A percentile compares a stretch with the other conserved stretches of the same genome.
phyloP scores from a whole-genome alignment of 2,888 invertebrate species.

The Lottia scabra region DNA sequence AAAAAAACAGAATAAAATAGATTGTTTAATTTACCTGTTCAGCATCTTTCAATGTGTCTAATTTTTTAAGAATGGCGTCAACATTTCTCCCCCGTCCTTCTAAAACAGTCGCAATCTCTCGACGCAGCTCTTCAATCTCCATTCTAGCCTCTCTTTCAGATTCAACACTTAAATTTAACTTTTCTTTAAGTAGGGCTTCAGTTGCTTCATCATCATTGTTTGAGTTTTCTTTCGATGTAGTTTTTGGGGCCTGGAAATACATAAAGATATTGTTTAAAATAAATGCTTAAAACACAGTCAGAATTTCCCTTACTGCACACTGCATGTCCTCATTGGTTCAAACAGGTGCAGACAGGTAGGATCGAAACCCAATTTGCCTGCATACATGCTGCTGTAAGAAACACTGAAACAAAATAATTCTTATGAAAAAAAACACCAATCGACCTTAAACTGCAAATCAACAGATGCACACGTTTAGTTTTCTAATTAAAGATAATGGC shows the following conservation, averaged over 20 bases:
- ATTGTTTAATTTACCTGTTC: slow-evolving; percentile 27
- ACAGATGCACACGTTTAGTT: too few species aligned
- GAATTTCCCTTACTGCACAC: too few species aligned
- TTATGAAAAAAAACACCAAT: too few species aligned
- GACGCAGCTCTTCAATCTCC: slow-evolving; percentile 40
- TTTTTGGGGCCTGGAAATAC: neutral
- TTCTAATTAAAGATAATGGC: too few species aligned
- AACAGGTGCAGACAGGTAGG: too few species aligned
- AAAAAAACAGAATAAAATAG: too few species aligned
- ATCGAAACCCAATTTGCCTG: too few species aligned
- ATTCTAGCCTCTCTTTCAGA: slow-evolving; percentile 14
- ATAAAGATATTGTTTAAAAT: neutral
- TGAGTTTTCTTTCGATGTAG: neutral
- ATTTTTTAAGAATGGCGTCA: slow-evolving; percentile 34
- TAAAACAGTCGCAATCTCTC: slow-evolving; percentile 37
- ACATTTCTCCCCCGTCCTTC: slow-evolving; percentile 41
- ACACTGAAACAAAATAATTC: too few species aligned
- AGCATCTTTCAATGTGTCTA: slow-evolving; percentile 31
- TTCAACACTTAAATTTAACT: neutral
- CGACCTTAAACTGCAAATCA: too few species aligned
- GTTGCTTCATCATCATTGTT: neutral
- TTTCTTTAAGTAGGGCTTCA: neutral
- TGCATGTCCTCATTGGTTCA: too few species aligned
- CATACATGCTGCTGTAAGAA: too few species aligned
- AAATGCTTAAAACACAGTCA: too few species aligned